phyloP scores from a whole-genome alignment of 2,113 vertebrate genomes.

The Notarius lentiginosus region DNA sequence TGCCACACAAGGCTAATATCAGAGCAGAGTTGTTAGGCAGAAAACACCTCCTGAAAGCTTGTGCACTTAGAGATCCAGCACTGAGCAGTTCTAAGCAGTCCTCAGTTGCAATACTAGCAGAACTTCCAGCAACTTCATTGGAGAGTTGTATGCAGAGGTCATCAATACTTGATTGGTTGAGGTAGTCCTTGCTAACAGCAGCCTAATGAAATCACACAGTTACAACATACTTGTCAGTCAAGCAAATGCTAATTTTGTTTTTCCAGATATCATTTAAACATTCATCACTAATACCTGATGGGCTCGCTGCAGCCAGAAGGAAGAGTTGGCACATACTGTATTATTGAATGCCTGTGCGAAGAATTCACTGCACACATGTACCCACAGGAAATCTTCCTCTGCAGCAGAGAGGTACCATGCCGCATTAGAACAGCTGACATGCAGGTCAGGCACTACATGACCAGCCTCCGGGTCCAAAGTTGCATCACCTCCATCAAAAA shows the following conservation, averaged over 20 bases:
- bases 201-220: slow-evolving; percentile 61
- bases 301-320: slow-evolving; percentile 76
- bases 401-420: slow-evolving; percentile 82
- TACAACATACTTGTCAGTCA: not conserved
- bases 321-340: slow-evolving; percentile 79
- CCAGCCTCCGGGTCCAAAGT: slow-evolving; percentile 59
- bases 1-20: slow-evolving; percentile 70
- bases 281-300: slow-evolving; percentile 62
- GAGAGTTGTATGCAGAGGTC: slow-evolving; percentile 74
- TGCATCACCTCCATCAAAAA: slow-evolving; percentile 68
- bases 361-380: slow-evolving; percentile 81
- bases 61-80: slow-evolving; percentile 70
- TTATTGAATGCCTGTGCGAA: slow-evolving; percentile 81
- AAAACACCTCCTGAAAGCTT: slow-evolving; percentile 80
- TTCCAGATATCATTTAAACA: not conserved
- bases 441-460: slow-evolving; percentile 68
- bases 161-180: slow-evolving; percentile 73
- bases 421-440: slow-evolving; percentile 77
- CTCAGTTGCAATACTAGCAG: slow-evolving; percentile 53
- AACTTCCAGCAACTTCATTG: slow-evolving; percentile 26
- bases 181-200: slow-evolving; percentile 64
- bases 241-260: not conserved
- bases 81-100: slow-evolving; percentile 70
- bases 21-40: slow-evolving; percentile 77
- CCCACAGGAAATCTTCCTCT: slow-evolving; percentile 80